A percentile compares a stretch with the other conserved stretches of the same genome.
Evolutionary conservation across 2,113 vertebrate species (phyloP).

Genomic region (Atractosteus spatula): DNA sequence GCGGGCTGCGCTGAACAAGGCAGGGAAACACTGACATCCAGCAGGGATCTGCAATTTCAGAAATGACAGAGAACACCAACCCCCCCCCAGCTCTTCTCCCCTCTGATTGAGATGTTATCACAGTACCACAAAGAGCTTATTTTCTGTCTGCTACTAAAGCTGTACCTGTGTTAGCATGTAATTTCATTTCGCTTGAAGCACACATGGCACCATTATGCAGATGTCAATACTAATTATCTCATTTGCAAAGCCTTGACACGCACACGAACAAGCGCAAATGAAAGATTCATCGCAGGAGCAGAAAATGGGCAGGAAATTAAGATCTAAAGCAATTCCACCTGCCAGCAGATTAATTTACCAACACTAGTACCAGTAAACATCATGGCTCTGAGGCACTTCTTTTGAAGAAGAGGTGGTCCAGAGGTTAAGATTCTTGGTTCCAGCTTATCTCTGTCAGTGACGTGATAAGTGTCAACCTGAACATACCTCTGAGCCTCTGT

Average conservation of each 20-base stretch:
- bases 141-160: slow-evolving; percentile 37
- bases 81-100: slow-evolving; percentile 6
- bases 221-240: slow-evolving; percentile 51
- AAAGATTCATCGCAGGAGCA: background rate
- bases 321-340: background rate
- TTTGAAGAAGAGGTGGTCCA: no score
- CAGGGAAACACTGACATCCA: slow-evolving; percentile 32
- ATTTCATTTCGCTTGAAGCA: slow-evolving; percentile 56
- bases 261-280: slow-evolving; percentile 22
- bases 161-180: slow-evolving; percentile 55
- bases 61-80: slow-evolving; percentile 6
- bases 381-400: no score
- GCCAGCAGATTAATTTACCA: slow-evolving; percentile 1
- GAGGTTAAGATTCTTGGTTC: no score
- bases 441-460: no score
- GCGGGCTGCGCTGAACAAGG: slow-evolving; percentile 18
- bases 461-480: no score
- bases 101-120: slow-evolving; percentile 2
- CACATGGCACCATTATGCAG: slow-evolving; percentile 55
- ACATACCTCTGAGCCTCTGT: no score
- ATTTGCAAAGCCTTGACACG: slow-evolving; percentile 45
- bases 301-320: background rate
- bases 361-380: no score
- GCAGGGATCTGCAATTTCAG: slow-evolving; percentile 20
- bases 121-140: background rate